These are phyloP conservation scores for Digitonthophagus gazella DNA, from an alignment of 2,888 invertebrate genomes.

Conservation along the genomic window DNA sequence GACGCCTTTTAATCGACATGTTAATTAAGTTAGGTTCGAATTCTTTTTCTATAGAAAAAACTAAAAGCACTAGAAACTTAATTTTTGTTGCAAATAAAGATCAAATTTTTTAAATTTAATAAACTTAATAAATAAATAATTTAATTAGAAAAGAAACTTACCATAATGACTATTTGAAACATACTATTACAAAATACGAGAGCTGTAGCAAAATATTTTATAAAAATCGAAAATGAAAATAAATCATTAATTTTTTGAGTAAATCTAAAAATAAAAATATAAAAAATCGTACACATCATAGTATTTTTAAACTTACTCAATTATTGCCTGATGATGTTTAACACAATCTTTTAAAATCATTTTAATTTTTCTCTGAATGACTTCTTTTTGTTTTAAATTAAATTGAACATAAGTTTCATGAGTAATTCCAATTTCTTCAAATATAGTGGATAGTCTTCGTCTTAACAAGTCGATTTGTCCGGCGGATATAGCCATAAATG, in stretches of 20 bases:
- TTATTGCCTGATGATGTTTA: slow-evolving; percentile 2
- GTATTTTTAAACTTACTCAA: not conserved
- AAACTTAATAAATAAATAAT: not conserved
- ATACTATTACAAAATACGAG: slow-evolving; percentile 11
- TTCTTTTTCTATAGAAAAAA: no score
- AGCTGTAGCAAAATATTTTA: not conserved
- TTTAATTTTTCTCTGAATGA: not conserved
- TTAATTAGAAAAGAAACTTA: not conserved
- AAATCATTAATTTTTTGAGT: slow-evolving; percentile 4
- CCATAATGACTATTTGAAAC: slow-evolving; percentile 2
- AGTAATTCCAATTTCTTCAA: not conserved
- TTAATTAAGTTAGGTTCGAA: no score
- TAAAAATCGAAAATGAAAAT: not conserved
- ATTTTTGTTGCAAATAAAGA: no score
- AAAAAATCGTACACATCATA: not conserved
- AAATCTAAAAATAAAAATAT: slow-evolving; percentile 5
- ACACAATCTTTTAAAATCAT: slow-evolving; percentile 1
- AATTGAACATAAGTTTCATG: not conserved
- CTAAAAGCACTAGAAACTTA: no score
- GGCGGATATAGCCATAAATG: slow-evolving; percentile 18
- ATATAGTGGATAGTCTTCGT: not conserved
- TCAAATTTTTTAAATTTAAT: no score
- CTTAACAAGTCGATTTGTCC: slow-evolving; percentile 18
- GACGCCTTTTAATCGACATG: no score
- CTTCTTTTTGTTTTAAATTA: not conserved